Evolutionary conservation across 2,888 invertebrate genomes (phyloP).

Genomic region (Polietes domitor): DNA sequence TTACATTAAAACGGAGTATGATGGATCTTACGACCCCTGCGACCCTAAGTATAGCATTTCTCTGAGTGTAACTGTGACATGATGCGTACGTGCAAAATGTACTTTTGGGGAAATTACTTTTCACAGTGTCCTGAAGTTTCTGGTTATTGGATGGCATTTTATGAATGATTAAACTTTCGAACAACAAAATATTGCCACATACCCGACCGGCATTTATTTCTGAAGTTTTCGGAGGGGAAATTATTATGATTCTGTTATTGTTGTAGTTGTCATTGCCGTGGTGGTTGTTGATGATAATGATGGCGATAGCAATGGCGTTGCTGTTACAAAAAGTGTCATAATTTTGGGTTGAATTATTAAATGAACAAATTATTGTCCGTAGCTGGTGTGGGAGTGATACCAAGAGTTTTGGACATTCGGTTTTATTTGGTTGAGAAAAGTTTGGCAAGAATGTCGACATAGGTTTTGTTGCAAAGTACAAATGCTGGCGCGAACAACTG

Average conservation of each 20-base stretch:
- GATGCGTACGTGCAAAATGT: not conserved
- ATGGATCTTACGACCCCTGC: too few species aligned
- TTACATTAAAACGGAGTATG: too few species aligned
- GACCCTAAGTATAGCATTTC: too few species aligned
- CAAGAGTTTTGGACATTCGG: not conserved
- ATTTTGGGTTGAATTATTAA: constrained; percentile 10
- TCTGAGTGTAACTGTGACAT: too few species aligned
- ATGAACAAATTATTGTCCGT: not conserved
- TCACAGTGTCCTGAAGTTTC: not conserved
- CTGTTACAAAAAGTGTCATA: not conserved
- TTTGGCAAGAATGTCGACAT: constrained; percentile 6
- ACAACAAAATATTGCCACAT: not conserved
- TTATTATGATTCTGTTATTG: not conserved
- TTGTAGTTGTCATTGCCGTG: too few species aligned
- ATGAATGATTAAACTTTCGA: not conserved
- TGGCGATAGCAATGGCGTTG: not conserved
- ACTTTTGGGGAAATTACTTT: not conserved
- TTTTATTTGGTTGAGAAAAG: not conserved
- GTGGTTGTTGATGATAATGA: not conserved
- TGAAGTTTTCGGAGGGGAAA: not conserved
- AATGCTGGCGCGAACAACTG: not conserved
- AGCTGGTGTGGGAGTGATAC: not conserved
- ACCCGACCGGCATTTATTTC: not conserved
- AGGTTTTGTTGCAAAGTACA: not conserved
- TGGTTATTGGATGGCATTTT: too few species aligned